Conservation (phyloP, 2,113 vertebrate genomes). For the Gavia stellata region DNA sequence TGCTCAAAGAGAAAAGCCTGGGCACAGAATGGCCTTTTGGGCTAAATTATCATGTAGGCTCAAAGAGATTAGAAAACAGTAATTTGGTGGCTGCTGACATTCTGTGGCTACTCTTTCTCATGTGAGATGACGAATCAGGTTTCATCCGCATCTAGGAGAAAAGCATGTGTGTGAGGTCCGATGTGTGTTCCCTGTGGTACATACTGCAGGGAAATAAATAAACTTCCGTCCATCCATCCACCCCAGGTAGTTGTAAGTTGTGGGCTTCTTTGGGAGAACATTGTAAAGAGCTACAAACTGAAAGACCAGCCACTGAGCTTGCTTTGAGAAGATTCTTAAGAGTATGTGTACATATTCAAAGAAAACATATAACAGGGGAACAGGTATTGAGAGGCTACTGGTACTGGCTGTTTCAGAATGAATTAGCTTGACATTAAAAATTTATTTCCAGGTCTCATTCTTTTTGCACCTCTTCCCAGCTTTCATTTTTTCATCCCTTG, state of each 20-base stretch:
- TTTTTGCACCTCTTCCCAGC: background rate
- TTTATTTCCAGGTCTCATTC: background rate
- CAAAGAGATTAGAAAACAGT: background rate
- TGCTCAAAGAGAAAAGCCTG: background rate
- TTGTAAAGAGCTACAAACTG: background rate
- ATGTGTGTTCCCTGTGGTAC: background rate
- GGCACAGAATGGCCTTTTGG: background rate
- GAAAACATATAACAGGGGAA: background rate
- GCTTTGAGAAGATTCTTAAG: background rate
- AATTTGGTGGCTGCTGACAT: background rate
- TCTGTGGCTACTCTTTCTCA: background rate
- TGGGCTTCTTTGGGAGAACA: background rate
- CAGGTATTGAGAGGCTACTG: background rate
- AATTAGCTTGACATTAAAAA: background rate
- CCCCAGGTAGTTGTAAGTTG: background rate
- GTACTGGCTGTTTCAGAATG: background rate
- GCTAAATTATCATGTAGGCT: background rate
- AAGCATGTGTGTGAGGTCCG: rapidly evolving
- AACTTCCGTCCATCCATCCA: background rate
- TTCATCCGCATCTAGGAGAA: background rate
- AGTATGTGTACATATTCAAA: too few relatives aligned
- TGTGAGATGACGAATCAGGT: background rate
- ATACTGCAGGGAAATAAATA: background rate
- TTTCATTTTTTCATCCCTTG: background rate
- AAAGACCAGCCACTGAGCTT: background rate